Percentiles rank a stretch among this genome's conserved stretches.
Conservation (phyloP, 2,888 invertebrate species). For the Papilio elwesi region DNA sequence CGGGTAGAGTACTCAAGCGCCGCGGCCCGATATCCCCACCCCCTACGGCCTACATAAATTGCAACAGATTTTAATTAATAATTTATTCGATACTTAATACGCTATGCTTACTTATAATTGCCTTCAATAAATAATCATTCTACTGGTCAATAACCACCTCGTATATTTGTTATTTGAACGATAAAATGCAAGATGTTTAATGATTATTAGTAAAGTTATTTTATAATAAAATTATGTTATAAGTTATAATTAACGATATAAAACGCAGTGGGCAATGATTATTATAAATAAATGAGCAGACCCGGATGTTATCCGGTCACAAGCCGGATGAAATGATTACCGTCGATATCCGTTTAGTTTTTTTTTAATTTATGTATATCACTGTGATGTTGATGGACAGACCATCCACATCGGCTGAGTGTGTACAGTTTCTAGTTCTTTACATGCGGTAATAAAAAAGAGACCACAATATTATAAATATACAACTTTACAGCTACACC, state of each 20-base stretch:
- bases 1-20: not conserved
- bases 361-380: not conserved
- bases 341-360: not conserved
- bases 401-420: too few species aligned
- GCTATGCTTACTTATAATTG: conserved; percentile 9
- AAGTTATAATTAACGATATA: not conserved
- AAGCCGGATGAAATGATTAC: conserved; percentile 6
- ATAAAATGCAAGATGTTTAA: not conserved
- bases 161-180: conserved; percentile 25
- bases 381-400: not conserved
- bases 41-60: not conserved
- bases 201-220: not conserved
- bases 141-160: conserved; percentile 22
- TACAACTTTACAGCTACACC: too few species aligned
- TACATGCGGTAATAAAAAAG: too few species aligned
- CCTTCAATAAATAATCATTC: conserved; percentile 12
- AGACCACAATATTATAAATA: too few species aligned
- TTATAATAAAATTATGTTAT: not conserved
- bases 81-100: conserved; percentile 13
- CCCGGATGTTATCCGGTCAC: not conserved
- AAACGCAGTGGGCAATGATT: conserved; percentile 4
- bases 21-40: not conserved
- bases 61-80: conserved; percentile 6
- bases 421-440: too few species aligned
- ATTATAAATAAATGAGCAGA: not conserved